Evolutionary conservation across 2,113 vertebrate species (phyloP).

Genomic region (Catagonus wagneri): DNA sequence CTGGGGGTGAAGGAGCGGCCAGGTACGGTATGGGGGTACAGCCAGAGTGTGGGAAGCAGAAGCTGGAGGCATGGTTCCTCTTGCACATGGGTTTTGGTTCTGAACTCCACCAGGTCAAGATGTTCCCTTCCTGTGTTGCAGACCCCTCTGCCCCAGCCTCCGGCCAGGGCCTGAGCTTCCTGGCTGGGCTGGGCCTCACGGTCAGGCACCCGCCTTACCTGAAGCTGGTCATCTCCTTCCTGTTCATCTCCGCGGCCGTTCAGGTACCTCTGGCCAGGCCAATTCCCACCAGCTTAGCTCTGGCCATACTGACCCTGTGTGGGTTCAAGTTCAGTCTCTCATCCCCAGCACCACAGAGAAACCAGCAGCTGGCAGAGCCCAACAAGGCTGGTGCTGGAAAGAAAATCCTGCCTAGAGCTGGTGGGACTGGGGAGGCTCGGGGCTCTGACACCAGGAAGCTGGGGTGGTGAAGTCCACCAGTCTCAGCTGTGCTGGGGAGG

Average conservation of each 20-base stretch:
- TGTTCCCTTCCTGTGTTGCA: slow-evolving; percentile 71
- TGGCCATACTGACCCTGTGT: background rate
- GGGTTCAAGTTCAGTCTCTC: background rate
- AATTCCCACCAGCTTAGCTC: background rate
- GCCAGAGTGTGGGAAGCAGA: background rate
- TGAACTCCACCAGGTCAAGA: background rate
- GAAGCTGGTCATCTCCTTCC: slow-evolving; percentile 93
- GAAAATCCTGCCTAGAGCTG: background rate
- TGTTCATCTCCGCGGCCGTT: slow-evolving; percentile 97
- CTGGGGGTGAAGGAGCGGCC: slow-evolving; percentile 93
- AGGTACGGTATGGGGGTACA: slow-evolving; percentile 68
- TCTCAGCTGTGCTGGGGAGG: background rate
- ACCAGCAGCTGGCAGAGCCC: background rate
- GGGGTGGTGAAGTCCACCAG: background rate
- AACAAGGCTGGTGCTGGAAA: background rate
- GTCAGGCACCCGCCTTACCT: slow-evolving; percentile 94
- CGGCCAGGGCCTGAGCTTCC: slow-evolving; percentile 91
- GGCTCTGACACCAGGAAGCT: background rate
- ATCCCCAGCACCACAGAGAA: background rate
- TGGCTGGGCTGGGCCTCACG: slow-evolving; percentile 92
- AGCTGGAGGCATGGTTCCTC: background rate
- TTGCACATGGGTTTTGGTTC: background rate
- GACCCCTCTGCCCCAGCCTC: slow-evolving; percentile 90
- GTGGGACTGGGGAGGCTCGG: background rate
- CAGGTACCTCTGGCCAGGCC: slow-evolving; percentile 90